Percentiles rank a stretch among this genome's conserved stretches.
These are phyloP conservation scores for Agrochola lota DNA, from an alignment of 2,888 invertebrate genomes.

Conservation along the genomic window DNA sequence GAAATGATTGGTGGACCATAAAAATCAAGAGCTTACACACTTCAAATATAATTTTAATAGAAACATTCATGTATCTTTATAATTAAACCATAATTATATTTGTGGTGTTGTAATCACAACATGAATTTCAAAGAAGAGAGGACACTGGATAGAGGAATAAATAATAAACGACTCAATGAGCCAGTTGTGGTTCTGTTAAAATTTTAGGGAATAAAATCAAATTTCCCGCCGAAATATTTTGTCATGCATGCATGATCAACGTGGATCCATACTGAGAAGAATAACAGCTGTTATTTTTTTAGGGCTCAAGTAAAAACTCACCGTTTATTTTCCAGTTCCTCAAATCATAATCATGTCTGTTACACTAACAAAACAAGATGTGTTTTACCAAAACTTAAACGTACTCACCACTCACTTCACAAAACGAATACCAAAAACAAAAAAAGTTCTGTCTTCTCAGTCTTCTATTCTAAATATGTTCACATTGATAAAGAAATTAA, in stretches of 20 bases:
- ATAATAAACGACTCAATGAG: neutral
- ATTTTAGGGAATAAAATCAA: neutral
- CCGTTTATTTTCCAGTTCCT: neutral
- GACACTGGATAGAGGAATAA: neutral
- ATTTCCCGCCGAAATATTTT: conserved; percentile 28
- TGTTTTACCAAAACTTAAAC: neutral
- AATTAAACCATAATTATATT: neutral
- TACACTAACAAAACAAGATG: neutral
- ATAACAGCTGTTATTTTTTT: conserved; percentile 6
- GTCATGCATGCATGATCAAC: neutral
- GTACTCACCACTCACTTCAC: neutral
- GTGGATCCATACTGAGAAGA: neutral
- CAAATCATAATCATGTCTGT: neutral
- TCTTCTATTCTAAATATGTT: neutral
- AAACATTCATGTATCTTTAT: neutral
- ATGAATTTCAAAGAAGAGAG: neutral
- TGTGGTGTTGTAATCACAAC: neutral
- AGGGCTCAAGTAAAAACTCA: conserved; percentile 9
- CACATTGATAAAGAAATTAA: neutral
- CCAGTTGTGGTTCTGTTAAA: neutral
- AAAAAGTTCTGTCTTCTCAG: neutral
- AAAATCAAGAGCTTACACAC: neutral
- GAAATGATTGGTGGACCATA: neutral
- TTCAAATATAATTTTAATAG: neutral
- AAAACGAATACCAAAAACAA: neutral